Evolutionary conservation across 2,113 vertebrate genomes (phyloP), one percentile per base, ranked within the genome.

Genomic region (Sceloporus undulatus): DNA sequence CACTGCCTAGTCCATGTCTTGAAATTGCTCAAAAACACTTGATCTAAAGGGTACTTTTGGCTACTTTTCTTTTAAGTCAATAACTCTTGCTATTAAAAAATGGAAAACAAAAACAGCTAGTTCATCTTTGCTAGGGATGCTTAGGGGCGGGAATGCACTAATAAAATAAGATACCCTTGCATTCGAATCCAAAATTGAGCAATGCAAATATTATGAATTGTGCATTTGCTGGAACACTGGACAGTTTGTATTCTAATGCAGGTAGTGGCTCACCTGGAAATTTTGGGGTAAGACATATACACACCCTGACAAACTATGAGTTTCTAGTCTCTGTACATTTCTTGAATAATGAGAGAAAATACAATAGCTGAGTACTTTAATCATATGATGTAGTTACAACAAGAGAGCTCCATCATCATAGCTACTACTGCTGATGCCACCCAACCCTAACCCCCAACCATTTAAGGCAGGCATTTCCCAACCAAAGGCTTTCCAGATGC

Each of bases 321-420:
- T 48, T 48, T 48, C 42, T 48, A 48, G 42, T 48, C 42, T 65
- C 79, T 81, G 65, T 19, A 54, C 38, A 59, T 85, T 74, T 38
- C 71, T 84, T 68, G 48, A 75, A 21, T 59, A 19, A 27, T 18
- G 19, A 27, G 14, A 21, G 19, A 2, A 40, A 56, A 34, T 9
- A 40, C 19, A 86, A 82, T 91, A 92, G 80, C 54, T 56, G 78
- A 79, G n/a, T 1, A 13, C 13, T 42, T 77, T 77, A 34, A 48
- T 48, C 42, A 48, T 4, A 48, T 48, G 42, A 48, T 48, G 6
- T 48, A 48, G 42, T 48, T 48, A 48, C 42, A 48, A 48, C 42
- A 48, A 48, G 42, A 48, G 42, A 48, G 6, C 6, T 48, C 1
- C 6, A 48, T 48, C 42, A 48, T 48, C 42, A 48, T 48, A 48